Percentiles rank a stretch among this genome's conserved stretches.
These are phyloP conservation scores for Pseudomugil gertrudae DNA, from an alignment of 2,797 vertebrate genomes.

Conservation along the genomic window DNA sequence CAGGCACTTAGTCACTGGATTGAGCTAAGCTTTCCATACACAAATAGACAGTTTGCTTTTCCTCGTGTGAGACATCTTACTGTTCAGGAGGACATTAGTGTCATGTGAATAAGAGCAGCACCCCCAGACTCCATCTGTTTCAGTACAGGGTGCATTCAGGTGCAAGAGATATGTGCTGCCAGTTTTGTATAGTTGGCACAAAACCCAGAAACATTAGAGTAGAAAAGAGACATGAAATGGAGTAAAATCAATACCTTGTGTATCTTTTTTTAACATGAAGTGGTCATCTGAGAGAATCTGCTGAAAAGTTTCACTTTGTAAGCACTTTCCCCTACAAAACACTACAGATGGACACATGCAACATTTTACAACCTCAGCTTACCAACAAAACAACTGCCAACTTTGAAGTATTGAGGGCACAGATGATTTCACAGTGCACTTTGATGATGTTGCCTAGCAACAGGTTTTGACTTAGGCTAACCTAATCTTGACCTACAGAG, in stretches of 20 bases:
- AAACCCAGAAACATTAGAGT: slow-evolving; percentile 3
- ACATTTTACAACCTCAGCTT: background rate
- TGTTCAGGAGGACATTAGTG: background rate
- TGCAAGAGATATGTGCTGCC: background rate
- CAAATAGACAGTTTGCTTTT: background rate
- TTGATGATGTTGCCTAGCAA: slow-evolving; percentile 6
- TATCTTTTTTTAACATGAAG: background rate
- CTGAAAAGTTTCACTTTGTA: background rate
- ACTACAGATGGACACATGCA: background rate
- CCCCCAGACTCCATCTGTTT: slow-evolving; percentile 13
- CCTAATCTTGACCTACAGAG: slow-evolving; percentile 1
- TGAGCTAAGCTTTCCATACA: slow-evolving; percentile 4
- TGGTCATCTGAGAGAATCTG: background rate
- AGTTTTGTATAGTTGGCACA: background rate
- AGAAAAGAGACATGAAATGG: background rate
- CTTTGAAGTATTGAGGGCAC: slow-evolving; percentile 9
- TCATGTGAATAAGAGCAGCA: slow-evolving; percentile 9
- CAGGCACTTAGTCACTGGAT: slow-evolving; percentile 1
- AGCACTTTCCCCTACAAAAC: background rate
- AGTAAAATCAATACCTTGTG: background rate
- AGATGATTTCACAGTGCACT: background rate
- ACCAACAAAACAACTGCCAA: background rate
- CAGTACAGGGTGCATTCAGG: slow-evolving; percentile 9
- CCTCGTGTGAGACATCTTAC: background rate
- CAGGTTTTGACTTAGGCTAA: slow-evolving; percentile 5